phyloP scores from a whole-genome alignment of 2,888 invertebrate genomes.

The Hirtodrosophila duncani region DNA sequence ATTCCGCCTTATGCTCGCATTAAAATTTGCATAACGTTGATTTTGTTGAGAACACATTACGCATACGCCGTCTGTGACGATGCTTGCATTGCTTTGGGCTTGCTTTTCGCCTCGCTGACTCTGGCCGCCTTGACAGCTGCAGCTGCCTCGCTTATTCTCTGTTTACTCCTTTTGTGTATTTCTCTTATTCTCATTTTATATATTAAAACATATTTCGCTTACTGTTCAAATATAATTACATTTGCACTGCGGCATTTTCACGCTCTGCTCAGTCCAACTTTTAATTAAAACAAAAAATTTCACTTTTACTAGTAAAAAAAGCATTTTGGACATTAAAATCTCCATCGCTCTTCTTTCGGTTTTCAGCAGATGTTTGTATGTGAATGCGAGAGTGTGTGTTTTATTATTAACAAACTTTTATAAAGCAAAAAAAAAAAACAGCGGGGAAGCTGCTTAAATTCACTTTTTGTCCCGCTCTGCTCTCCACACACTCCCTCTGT shows the following conservation, averaged over 20 bases:
- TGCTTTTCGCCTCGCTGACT: constrained; percentile 30
- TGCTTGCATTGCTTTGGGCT: constrained; percentile 26
- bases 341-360: no score
- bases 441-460: no score
- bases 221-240: constrained; percentile 64
- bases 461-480: not conserved
- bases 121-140: no score
- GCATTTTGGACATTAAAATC: no score
- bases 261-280: no score
- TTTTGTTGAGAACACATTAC: constrained; percentile 41
- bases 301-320: no score
- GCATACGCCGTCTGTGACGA: constrained; percentile 39
- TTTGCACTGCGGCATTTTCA: constrained; percentile 23
- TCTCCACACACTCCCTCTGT: constrained; percentile 20
- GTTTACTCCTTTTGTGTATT: not conserved
- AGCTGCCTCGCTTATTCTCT: constrained; percentile 7
- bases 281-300: constrained; percentile 58
- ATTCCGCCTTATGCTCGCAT: constrained; percentile 46
- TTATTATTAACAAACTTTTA: no score
- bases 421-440: no score
- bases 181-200: constrained; percentile 66
- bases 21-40: constrained; percentile 63
- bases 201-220: constrained; percentile 65
- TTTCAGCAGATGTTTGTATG: no score
- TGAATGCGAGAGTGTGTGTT: no score